These are phyloP conservation scores for Indri indri DNA, from an alignment of 2,113 vertebrate species.

Conservation along the genomic window DNA sequence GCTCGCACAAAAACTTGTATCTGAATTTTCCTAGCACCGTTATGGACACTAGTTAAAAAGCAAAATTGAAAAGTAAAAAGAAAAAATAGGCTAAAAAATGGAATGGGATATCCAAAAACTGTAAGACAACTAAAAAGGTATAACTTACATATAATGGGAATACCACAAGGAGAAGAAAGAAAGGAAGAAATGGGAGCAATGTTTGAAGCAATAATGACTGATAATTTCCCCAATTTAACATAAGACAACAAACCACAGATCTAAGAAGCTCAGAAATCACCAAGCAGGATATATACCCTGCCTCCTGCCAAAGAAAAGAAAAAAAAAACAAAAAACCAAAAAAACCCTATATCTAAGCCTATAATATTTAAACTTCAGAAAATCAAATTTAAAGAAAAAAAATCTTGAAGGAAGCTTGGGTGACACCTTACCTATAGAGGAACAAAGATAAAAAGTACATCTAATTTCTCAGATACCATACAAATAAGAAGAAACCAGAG, in stretches of 20 bases:
- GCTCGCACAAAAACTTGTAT: not conserved
- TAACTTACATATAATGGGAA: no score
- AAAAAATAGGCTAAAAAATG: no score
- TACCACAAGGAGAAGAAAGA: no score
- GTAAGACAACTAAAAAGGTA: no score
- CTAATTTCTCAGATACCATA: not conserved
- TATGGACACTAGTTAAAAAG: not conserved
- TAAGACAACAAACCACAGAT: not conserved
- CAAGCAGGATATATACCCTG: not conserved
- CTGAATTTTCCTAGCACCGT: not conserved
- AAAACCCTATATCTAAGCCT: not conserved
- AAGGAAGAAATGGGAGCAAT: no score
- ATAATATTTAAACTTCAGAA: not conserved
- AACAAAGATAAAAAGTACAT: not conserved
- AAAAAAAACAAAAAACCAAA: no score
- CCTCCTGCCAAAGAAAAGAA: no score
- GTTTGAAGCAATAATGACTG: not conserved
- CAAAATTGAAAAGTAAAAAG: no score
- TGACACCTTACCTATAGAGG: not conserved
- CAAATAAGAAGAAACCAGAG: not conserved
- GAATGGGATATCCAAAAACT: no score
- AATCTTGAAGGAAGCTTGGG: not conserved
- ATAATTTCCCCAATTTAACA: not conserved
- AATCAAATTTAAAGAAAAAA: not conserved
- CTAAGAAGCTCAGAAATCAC: not conserved